These are phyloP conservation scores for Pseudois nayaur DNA, from an alignment of 2,113 vertebrate genomes.

Conservation along the genomic window DNA sequence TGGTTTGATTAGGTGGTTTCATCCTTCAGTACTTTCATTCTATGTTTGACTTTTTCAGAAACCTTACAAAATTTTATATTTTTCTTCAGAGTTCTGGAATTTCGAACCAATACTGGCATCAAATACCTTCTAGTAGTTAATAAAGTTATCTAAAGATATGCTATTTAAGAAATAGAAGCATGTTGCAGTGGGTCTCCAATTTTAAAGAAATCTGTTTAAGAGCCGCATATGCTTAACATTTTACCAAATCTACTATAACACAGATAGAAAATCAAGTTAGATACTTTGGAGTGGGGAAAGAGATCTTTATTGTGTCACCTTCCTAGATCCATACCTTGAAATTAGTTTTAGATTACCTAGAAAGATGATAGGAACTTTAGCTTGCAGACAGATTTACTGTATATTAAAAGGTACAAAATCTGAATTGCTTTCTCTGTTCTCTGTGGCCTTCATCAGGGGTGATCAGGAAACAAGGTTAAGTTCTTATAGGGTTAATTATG, in stretches of 20 bases:
- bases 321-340: background rate
- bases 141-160: background rate
- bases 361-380: background rate
- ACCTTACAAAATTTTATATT: background rate
- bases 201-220: background rate
- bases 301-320: background rate
- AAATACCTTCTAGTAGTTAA: background rate
- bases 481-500: background rate
- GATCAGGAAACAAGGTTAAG: background rate
- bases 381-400: background rate
- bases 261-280: background rate
- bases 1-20: background rate
- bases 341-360: background rate
- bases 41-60: background rate
- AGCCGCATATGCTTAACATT: background rate
- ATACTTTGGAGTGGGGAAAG: background rate
- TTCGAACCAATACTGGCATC: background rate
- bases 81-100: background rate
- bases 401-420: background rate
- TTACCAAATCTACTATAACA: background rate
- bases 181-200: background rate
- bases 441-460: background rate
- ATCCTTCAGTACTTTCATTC: background rate
- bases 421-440: background rate
- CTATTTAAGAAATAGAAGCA: background rate